These are phyloP conservation scores for Hormiphora californensis DNA, from an alignment of 37 sponge, comb jelly and placozoan species.

Conservation along the genomic window DNA sequence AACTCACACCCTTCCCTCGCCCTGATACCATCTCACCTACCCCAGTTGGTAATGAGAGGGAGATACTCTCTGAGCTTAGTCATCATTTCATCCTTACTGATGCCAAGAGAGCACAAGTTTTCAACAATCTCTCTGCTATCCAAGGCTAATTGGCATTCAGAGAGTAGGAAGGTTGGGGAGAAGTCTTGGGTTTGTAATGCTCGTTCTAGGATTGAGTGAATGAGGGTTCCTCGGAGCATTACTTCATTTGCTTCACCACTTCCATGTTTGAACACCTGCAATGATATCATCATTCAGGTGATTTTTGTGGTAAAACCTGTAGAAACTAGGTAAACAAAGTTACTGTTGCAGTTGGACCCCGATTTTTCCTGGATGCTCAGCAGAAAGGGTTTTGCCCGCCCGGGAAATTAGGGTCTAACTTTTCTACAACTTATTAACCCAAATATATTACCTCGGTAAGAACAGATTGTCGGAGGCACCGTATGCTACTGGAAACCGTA, in stretches of 20 bases:
- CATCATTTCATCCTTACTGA: background rate
- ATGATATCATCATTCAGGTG: background rate
- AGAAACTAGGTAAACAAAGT: no score
- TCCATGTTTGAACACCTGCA: conserved; percentile 21
- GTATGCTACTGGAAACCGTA: conserved; percentile 21
- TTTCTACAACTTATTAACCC: no score
- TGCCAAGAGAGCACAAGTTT: background rate
- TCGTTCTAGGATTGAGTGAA: conserved; percentile 2
- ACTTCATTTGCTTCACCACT: conserved; percentile 32
- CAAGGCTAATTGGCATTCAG: background rate
- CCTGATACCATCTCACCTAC: background rate
- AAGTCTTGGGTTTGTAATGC: background rate
- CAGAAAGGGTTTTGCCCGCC: no score
- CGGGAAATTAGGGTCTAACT: no score
- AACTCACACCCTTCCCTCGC: background rate
- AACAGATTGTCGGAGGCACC: conserved; percentile 29
- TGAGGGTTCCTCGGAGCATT: conserved; percentile 30
- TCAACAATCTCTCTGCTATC: conserved; percentile 21
- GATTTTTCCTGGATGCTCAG: no score
- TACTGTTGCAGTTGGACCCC: no score
- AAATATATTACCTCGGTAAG: conserved; percentile 49
- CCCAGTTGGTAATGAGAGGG: background rate
- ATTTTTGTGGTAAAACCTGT: no score
- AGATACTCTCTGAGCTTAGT: background rate
- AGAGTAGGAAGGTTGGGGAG: background rate